Conservation (phyloP, 2,888 invertebrate species). For the Rhimphoctona megacephalus region DNA sequence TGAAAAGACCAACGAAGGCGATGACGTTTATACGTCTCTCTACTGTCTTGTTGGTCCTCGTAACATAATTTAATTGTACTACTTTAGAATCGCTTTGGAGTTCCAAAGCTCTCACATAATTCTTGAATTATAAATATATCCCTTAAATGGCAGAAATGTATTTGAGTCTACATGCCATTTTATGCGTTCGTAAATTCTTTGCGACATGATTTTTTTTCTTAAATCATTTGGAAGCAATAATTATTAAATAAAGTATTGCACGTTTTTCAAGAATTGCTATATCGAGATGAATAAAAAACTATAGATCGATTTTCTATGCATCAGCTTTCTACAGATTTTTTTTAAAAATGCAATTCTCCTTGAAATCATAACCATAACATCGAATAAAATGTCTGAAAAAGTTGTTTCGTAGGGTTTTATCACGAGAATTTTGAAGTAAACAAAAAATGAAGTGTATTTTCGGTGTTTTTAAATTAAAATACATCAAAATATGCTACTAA, state of each 20-base stretch:
- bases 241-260: not conserved
- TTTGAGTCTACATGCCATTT: not conserved
- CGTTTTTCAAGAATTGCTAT: no score
- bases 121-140: not conserved
- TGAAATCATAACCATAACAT: no score
- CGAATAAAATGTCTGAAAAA: no score
- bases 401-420: no score
- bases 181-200: not conserved
- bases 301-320: no score
- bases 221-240: not conserved
- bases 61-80: constrained; percentile 45
- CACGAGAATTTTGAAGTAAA: no score
- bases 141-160: not conserved
- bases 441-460: no score
- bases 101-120: constrained; percentile 31
- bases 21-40: constrained; percentile 18
- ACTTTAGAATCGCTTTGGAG: constrained; percentile 36
- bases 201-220: not conserved
- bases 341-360: no score
- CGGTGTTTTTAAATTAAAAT: no score
- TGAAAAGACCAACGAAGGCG: constrained; percentile 37
- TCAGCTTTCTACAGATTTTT: no score
- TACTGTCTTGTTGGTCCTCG: constrained; percentile 36
- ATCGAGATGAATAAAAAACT: no score
- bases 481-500: no score